phyloP scores from a whole-genome alignment of 2,797 vertebrate genomes.

The Cheirogaleus major region DNA sequence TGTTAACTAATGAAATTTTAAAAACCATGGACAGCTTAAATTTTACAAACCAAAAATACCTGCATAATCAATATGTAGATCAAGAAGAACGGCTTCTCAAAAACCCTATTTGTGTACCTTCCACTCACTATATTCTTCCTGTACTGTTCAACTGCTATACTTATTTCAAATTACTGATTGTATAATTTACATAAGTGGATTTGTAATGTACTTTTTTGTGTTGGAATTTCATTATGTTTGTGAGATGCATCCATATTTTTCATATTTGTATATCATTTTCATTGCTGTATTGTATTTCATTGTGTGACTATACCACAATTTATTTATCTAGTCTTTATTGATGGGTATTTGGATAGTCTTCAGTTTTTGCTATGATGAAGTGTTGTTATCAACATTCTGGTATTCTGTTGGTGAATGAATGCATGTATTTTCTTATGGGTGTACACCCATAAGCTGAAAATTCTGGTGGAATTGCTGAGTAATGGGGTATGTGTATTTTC shows the following conservation, averaged over 20 bases:
- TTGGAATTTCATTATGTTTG: background rate
- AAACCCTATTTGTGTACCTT: background rate
- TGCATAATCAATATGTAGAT: background rate
- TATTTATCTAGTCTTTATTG: background rate
- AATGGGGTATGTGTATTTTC: background rate
- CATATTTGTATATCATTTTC: background rate
- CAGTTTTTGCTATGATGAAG: background rate
- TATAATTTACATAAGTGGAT: background rate
- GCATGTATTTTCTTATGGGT: background rate
- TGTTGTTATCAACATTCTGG: background rate
- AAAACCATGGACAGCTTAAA: background rate
- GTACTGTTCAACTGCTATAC: background rate
- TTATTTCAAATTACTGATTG: background rate
- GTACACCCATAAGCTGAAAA: background rate
- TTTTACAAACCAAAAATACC: background rate
- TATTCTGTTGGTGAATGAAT: background rate
- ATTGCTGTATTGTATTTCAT: background rate
- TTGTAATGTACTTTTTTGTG: background rate
- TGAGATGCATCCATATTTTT: background rate
- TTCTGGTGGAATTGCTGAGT: background rate
- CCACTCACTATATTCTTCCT: background rate
- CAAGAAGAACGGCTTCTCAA: background rate
- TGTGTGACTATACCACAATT: background rate
- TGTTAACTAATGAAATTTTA: background rate
- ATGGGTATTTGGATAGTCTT: background rate